Conservation (phyloP, 2,888 invertebrate species). For the Augiades crinisus region DNA sequence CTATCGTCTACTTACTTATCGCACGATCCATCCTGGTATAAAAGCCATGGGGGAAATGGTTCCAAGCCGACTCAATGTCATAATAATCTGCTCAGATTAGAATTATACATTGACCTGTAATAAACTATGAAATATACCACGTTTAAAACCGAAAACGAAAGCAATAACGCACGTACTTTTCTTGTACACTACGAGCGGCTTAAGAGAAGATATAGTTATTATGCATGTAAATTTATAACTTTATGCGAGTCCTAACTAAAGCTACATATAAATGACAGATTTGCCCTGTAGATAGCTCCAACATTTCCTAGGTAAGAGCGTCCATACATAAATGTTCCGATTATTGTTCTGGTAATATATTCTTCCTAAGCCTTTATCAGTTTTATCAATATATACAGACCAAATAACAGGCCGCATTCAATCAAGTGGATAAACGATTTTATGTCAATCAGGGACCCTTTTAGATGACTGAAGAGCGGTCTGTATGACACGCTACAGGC, state of each 20-base stretch:
- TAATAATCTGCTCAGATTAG: neutral
- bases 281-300: conserved; percentile 2
- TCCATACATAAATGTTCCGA: neutral
- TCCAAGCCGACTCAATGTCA: conserved; percentile 1
- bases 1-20: neutral
- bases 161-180: neutral
- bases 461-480: too few relatives aligned
- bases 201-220: neutral
- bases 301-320: neutral
- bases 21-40: neutral
- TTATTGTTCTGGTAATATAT: neutral
- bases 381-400: too few relatives aligned
- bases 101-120: too few relatives aligned
- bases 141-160: neutral
- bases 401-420: too few relatives aligned
- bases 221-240: neutral
- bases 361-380: too few relatives aligned
- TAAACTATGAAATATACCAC: neutral
- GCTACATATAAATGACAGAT: neutral
- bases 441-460: too few relatives aligned
- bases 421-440: too few relatives aligned
- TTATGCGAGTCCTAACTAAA: neutral
- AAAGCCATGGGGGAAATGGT: neutral
- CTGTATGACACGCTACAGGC: too few relatives aligned
- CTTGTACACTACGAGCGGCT: neutral